Evolutionary conservation across 2,113 vertebrate genomes (phyloP).

Genomic region (Pygoscelis adeliae): DNA sequence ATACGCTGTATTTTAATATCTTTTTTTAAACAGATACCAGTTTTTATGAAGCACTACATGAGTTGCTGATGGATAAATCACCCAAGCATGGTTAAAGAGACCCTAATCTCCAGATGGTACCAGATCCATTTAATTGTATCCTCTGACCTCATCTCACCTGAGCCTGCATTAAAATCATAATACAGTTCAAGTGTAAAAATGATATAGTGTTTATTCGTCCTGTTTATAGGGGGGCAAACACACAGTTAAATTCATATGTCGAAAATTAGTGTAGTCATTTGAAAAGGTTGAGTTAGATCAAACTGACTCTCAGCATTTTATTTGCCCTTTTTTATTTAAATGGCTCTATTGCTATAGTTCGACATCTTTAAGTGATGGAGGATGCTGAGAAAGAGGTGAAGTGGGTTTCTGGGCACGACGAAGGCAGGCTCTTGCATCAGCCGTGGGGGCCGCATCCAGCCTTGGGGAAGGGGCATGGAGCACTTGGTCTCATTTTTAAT

Average conservation of each 20-base stretch:
- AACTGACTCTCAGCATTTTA: slow-evolving; percentile 61
- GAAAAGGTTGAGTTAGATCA: slow-evolving; percentile 80
- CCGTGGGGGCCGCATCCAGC: neutral
- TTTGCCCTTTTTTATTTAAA: slow-evolving; percentile 61
- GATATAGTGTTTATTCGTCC: slow-evolving; percentile 97
- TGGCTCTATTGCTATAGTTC: neutral
- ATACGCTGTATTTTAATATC: slow-evolving; percentile 91
- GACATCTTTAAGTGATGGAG: neutral
- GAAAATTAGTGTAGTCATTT: slow-evolving; percentile 79
- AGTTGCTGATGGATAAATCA: slow-evolving; percentile 98
- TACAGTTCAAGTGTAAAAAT: slow-evolving; percentile 99
- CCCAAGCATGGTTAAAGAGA: slow-evolving; percentile 99
- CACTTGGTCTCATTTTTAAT: neutral
- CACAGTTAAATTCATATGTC: slow-evolving; percentile 83
- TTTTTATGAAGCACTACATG: slow-evolving; percentile 97
- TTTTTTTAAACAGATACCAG: slow-evolving; percentile 90
- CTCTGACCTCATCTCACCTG: slow-evolving; percentile 96
- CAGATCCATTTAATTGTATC: slow-evolving; percentile 95
- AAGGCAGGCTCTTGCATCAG: neutral
- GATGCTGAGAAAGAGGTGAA: slow-evolving; percentile 10
- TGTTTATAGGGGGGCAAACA: slow-evolving; percentile 92
- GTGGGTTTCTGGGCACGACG: neutral
- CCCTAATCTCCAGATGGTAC: slow-evolving; percentile 94
- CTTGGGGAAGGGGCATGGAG: neutral
- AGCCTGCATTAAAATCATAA: slow-evolving; percentile 95